phyloP scores from a whole-genome alignment of 2,797 vertebrate genomes.

The Hozukius guyotensis region DNA sequence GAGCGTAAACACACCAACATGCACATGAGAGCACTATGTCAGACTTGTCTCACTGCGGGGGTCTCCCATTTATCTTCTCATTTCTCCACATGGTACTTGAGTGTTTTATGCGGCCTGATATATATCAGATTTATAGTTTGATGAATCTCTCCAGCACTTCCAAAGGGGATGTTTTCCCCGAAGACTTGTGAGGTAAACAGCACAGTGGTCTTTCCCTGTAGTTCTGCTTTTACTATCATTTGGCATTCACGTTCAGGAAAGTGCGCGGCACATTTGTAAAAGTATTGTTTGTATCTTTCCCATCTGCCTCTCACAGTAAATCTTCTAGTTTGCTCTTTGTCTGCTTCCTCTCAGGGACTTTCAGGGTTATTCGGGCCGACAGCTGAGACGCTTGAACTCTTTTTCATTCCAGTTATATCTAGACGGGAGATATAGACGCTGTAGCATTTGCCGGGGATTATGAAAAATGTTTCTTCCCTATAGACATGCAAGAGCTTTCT shows the following conservation, averaged over 20 bases:
- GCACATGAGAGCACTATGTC: background rate
- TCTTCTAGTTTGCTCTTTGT: slow-evolving; percentile 7
- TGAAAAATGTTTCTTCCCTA: slow-evolving; percentile 52
- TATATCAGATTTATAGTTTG: slow-evolving; percentile 41
- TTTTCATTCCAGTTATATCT: slow-evolving; percentile 39
- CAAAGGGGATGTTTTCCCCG: slow-evolving; percentile 19
- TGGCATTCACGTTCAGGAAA: background rate
- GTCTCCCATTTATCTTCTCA: slow-evolving; percentile 36
- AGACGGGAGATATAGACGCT: slow-evolving; percentile 12
- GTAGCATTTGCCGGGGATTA: slow-evolving; percentile 51
- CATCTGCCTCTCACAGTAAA: slow-evolving; percentile 12
- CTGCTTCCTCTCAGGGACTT: slow-evolving; percentile 50
- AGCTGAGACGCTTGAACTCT: slow-evolving; percentile 18
- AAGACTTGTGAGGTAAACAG: background rate
- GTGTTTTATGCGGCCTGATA: slow-evolving; percentile 8
- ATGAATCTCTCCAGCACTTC: slow-evolving; percentile 5
- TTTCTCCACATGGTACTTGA: slow-evolving; percentile 5
- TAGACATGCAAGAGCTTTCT: slow-evolving; percentile 26
- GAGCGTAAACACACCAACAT: slow-evolving; percentile 33
- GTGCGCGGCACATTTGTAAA: slow-evolving; percentile 15
- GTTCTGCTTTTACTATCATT: slow-evolving; percentile 33
- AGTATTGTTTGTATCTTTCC: slow-evolving; percentile 30
- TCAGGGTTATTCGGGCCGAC: slow-evolving; percentile 26
- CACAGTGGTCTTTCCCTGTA: background rate
- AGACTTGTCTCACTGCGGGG: background rate